phyloP scores from a whole-genome alignment of 2,113 vertebrate genomes.

The Oxygymnocypris stewartii region DNA sequence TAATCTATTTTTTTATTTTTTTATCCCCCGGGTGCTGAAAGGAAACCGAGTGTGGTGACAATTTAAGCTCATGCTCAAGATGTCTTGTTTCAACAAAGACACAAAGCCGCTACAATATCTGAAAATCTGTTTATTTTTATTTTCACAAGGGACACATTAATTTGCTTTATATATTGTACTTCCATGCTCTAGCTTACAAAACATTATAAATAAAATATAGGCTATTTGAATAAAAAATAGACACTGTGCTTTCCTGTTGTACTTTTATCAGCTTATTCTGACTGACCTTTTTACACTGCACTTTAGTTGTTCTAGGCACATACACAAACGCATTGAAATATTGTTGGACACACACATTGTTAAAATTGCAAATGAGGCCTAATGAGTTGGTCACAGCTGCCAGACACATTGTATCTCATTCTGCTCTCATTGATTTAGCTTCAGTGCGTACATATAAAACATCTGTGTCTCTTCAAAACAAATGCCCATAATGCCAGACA shows the following conservation, averaged over 20 bases:
- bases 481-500: neutral
- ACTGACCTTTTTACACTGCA: neutral
- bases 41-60: neutral
- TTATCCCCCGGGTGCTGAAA: conserved; percentile 26
- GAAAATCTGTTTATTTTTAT: neutral
- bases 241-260: neutral
- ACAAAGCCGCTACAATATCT: neutral
- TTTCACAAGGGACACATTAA: neutral
- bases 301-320: neutral
- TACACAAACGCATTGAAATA: neutral
- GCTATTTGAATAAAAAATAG: neutral
- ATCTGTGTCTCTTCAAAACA: conserved; percentile 2
- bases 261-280: neutral
- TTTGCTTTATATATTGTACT: neutral
- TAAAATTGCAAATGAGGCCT: conserved; percentile 44
- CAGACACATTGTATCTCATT: conserved; percentile 35
- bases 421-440: conserved; percentile 17
- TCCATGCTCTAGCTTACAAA: neutral
- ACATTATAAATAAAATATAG: neutral
- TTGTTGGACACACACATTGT: conserved; percentile 13
- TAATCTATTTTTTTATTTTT: neutral
- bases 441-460: conserved; percentile 4
- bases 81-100: neutral
- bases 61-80: conserved; percentile 26
- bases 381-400: conserved; percentile 38